A percentile compares a stretch with the other conserved stretches of the same genome.
These are phyloP conservation scores for Nezara viridula DNA, from an alignment of 2,888 invertebrate genomes.

Conservation along the genomic window DNA sequence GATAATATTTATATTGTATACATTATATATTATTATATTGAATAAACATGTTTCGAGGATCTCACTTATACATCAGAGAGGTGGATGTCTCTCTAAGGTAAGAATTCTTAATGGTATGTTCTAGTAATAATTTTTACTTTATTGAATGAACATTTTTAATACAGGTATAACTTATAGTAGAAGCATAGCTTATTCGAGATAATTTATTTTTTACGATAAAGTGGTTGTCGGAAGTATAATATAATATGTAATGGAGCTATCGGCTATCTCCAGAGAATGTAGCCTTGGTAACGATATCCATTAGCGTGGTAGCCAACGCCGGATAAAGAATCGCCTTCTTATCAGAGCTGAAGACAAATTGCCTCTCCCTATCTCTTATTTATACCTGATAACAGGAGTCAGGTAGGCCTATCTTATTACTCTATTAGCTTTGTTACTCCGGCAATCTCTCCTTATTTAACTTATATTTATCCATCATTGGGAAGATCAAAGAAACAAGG, in stretches of 20 bases:
- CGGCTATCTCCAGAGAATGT: not conserved
- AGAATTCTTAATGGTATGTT: no score
- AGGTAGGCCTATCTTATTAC: not conserved
- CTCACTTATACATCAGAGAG: no score
- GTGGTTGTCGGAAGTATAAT: no score
- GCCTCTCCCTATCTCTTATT: constrained; percentile 3
- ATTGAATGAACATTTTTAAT: no score
- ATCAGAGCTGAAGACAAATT: constrained; percentile 3
- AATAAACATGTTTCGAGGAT: no score
- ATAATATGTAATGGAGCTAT: not conserved
- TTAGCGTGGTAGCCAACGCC: not conserved
- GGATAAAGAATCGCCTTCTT: not conserved
- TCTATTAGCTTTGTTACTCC: not conserved
- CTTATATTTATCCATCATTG: not conserved
- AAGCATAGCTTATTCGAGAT: not conserved
- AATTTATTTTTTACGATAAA: no score
- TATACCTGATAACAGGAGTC: constrained; percentile 13
- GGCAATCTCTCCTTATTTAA: not conserved
- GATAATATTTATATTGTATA: no score
- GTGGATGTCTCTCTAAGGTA: no score
- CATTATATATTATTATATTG: no score
- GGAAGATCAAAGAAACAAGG: not conserved
- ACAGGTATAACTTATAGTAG: not conserved
- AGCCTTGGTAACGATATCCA: not conserved
- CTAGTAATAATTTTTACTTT: no score